phyloP scores from a whole-genome alignment of 2,888 invertebrate species.

The Euspilapteryx auroguttella region DNA sequence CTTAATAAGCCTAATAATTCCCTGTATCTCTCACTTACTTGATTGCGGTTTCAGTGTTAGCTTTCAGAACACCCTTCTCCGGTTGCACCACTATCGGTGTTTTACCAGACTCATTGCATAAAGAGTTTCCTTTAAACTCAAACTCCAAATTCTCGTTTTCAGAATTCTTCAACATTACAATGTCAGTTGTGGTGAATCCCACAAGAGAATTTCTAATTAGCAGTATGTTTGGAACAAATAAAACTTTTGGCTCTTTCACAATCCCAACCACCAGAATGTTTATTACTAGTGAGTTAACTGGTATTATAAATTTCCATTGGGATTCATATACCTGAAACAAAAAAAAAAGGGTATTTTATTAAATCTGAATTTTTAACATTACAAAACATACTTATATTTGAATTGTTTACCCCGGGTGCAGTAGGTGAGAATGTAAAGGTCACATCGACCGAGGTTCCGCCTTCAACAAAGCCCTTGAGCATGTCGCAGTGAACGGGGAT shows the following conservation, averaged over 20 bases:
- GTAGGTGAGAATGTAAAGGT: slow-evolving; percentile 67
- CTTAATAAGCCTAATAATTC: too few species aligned
- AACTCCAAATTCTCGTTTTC: slow-evolving; percentile 54
- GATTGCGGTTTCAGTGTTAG: slow-evolving; percentile 46
- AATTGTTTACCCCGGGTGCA: slow-evolving; percentile 46
- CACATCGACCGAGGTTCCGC: slow-evolving; percentile 62
- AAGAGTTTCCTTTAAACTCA: slow-evolving; percentile 52
- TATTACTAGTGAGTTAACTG: slow-evolving; percentile 52
- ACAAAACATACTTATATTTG: background rate
- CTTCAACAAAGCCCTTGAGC: slow-evolving; percentile 60
- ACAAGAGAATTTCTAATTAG: slow-evolving; percentile 64
- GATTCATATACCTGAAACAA: slow-evolving; percentile 57
- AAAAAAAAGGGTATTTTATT: too few species aligned
- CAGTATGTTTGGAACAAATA: slow-evolving; percentile 61
- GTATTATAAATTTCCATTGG: slow-evolving; percentile 67
- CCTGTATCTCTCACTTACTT: slow-evolving; percentile 50
- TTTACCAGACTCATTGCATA: slow-evolving; percentile 54
- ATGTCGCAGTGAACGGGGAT: slow-evolving; percentile 62
- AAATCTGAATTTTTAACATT: too few species aligned
- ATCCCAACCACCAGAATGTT: slow-evolving; percentile 65
- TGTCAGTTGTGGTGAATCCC: slow-evolving; percentile 45
- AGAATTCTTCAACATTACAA: slow-evolving; percentile 50
- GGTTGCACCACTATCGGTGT: slow-evolving; percentile 54
- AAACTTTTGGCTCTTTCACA: slow-evolving; percentile 65
- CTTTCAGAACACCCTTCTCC: slow-evolving; percentile 40